Evolutionary conservation across 2,797 vertebrate genomes (phyloP), one percentile per base, ranked within the genome.

Genomic region (Melopsittacus undulatus): DNA sequence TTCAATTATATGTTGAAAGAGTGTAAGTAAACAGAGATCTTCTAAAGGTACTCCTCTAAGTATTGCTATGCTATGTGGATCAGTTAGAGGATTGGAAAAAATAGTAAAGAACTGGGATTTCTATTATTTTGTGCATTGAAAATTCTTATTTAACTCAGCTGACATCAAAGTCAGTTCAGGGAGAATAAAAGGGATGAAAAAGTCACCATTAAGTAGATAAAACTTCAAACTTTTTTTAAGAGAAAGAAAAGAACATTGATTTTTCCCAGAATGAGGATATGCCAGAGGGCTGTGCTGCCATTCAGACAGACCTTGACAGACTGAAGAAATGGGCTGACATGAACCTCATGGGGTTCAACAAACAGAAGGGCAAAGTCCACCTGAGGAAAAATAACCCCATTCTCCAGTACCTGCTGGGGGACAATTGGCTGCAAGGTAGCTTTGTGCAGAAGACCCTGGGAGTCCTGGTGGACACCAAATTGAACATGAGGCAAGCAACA

Each of bases 21-120:
- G 10, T 22, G 32, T 57, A 93, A 96, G 87, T 90, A 97, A 96
- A 94, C 87, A 94, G 52, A 83, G 70, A 70, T 72, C 69, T 95
- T 97, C 63, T 89, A 67, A 93, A 94, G 34, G 49, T 94, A 56
- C 91, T 95, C 81, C 88, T 81, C 77, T 76, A 88, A 86, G 46
- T 85, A 87, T 51, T 61, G 40, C 81, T 88, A 49, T 45, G 75
- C 56, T 95, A 42, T 5, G 68, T 46, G 51, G 43, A 92, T 94
- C 94, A 73, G 67, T 62, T 30, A 67, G 52, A 86, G 21, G 61
- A 86, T 1, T 61, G 66, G 72, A 77, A 93, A 93, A 87, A 78
- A 68, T 34, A 67, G 80, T 56, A 75, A 81, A 90, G 82, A 54
- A 61, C 54, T 48, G 59, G 27, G 63, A 82, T 73, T 92, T 95